These are phyloP conservation scores for Yoshiicerus persimilis DNA, from an alignment of 1,140 invertebrate genomes.

Conservation along the genomic window DNA sequence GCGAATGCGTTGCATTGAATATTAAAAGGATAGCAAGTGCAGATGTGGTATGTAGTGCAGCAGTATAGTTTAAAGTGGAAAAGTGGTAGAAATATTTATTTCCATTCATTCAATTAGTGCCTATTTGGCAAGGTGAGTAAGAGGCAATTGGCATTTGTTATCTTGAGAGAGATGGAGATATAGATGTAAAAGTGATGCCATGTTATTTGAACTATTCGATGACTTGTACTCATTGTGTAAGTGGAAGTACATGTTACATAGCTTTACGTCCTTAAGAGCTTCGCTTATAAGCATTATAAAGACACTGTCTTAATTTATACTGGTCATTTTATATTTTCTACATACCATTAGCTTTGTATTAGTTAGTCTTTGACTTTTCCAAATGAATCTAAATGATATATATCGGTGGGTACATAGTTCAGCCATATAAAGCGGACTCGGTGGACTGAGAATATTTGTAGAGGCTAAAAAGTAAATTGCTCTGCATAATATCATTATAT, in stretches of 20 bases:
- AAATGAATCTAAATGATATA: neutral
- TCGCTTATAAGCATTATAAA: neutral
- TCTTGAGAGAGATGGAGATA: conserved; percentile 52
- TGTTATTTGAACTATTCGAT: conserved; percentile 51
- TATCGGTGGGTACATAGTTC: neutral
- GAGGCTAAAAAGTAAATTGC: neutral
- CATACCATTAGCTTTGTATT: neutral
- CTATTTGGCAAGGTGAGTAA: conserved; percentile 47
- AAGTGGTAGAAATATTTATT: neutral
- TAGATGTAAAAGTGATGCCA: conserved; percentile 52
- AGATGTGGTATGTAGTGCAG: neutral
- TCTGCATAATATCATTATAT: neutral
- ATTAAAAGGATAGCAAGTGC: neutral
- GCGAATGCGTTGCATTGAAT: neutral
- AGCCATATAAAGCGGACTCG: too few species aligned
- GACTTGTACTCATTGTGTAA: neutral
- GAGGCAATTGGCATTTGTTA: neutral
- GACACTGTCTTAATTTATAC: neutral
- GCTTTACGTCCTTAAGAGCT: neutral
- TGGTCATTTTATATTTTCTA: neutral
- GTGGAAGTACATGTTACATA: neutral
- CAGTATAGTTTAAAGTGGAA: neutral
- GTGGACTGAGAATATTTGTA: neutral
- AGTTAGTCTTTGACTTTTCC: neutral
- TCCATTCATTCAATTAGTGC: neutral